phyloP scores from a whole-genome alignment of 1,140 invertebrate genomes.

The Drosophila tani region DNA sequence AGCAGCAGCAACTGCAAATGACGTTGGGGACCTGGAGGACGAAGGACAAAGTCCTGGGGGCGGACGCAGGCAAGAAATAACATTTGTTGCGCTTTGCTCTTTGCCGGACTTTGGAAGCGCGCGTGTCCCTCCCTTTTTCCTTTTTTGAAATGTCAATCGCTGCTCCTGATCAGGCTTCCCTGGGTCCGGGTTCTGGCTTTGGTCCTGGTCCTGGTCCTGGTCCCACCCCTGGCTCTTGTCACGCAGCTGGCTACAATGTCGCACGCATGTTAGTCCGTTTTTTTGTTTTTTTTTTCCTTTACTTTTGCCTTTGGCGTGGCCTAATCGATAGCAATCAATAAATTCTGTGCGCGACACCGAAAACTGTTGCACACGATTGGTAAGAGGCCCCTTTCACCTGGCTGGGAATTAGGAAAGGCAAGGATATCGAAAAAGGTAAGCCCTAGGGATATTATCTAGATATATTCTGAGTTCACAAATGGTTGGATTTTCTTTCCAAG shows the following conservation, averaged over 20 bases:
- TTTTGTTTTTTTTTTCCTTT: not conserved
- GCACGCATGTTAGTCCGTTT: slow-evolving; percentile 13
- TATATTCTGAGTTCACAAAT: no score
- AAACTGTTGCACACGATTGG: slow-evolving; percentile 39
- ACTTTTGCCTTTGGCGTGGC: slow-evolving; percentile 8
- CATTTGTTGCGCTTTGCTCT: slow-evolving; percentile 73
- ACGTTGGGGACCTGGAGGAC: not conserved
- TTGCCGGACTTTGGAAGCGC: slow-evolving; percentile 26
- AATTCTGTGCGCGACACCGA: slow-evolving; percentile 41
- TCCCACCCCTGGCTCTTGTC: slow-evolving; percentile 2
- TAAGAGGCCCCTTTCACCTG: no score
- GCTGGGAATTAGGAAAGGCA: no score
- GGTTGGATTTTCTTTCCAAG: no score
- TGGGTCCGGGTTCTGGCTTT: not conserved
- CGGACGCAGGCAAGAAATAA: slow-evolving; percentile 20
- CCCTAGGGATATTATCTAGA: no score
- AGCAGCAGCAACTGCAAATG: slow-evolving; percentile 20
- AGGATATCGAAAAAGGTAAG: no score
- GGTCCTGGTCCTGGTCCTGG: not conserved
- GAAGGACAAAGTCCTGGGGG: slow-evolving; percentile 4
- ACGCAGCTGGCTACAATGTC: slow-evolving; percentile 36
- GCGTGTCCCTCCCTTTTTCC: slow-evolving; percentile 1
- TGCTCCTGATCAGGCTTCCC: slow-evolving; percentile 5
- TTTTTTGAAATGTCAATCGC: slow-evolving; percentile 57
- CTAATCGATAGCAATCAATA: slow-evolving; percentile 80